Evolutionary conservation across 2,888 invertebrate genomes (phyloP), one percentile per base, ranked within the genome.

Genomic region (Dryomyza anilis): DNA sequence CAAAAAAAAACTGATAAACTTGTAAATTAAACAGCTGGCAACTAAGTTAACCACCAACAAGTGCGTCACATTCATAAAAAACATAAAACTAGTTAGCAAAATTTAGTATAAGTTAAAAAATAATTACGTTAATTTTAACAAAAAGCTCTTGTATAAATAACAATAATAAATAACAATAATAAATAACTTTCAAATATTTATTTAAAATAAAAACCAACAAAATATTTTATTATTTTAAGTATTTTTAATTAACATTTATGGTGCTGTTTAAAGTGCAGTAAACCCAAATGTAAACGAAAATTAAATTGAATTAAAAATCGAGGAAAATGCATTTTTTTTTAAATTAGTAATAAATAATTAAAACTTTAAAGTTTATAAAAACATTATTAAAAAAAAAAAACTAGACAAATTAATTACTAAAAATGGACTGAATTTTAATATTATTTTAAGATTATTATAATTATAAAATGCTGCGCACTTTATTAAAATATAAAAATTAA

Each of bases 11-110:
- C 25, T 25, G 50, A 50, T 5, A n/a, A 50, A 7, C 50, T 23
- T 36, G 36, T 43, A 39, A 27, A 43, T 21, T 55, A 50, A 63
- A 64, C n/a, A 43, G 59, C 33, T 60, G 48, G 59, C 59, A 59
- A 48, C 59, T 30, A 30, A 30, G 48, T 48, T 29, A 39, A 68
- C 66, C 71, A 72, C 70, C 71, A 71, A 64, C 67, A 71, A 65
- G 72, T 72, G 71, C 68, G 71, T 71, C 70, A 71, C 65, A 62
- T 66, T 69, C 64, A 63, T 65, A 67, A 63, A 57, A 58, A 39
- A 45, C 25, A 50, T 19, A 36, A 50, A 48, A 64, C 55, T 71
- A 68, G 69, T 64, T 71, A 71, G 70, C 63, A 65, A 68, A 70
- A 69, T 68, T 71, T 23, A n/a, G 50, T 16, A 27, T 46, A 29